phyloP scores from a whole-genome alignment of 2,113 vertebrate genomes.

The Scolopax mira region DNA sequence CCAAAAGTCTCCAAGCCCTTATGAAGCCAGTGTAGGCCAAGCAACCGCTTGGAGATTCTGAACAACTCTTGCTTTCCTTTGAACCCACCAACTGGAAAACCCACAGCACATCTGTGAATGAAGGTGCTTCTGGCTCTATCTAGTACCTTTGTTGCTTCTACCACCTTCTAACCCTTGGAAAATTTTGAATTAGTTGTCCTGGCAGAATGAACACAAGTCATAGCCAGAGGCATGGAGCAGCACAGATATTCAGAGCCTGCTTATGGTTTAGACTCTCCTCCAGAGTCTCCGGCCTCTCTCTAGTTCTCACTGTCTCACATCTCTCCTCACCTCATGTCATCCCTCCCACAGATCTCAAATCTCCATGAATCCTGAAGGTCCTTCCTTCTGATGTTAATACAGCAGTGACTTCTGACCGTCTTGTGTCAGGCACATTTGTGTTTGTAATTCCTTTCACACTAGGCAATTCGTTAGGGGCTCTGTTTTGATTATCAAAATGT shows the following conservation, averaged over 20 bases:
- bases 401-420: not conserved
- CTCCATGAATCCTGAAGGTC: not conserved
- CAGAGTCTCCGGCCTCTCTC: not conserved
- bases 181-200: not conserved
- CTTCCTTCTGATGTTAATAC: not conserved
- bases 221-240: not conserved
- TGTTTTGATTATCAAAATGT: conserved; percentile 57
- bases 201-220: not conserved
- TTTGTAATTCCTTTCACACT: conserved; percentile 43
- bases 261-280: not conserved
- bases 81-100: not conserved
- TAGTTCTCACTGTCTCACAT: not conserved
- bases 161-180: not conserved
- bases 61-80: not conserved
- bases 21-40: not conserved
- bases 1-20: not conserved
- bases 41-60: not conserved
- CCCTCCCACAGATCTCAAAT: not conserved
- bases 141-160: not conserved
- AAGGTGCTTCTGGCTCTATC: not conserved
- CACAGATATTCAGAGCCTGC: not conserved
- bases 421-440: conserved; percentile 12
- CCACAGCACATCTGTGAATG: not conserved
- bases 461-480: conserved; percentile 41
- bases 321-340: not conserved